Percentiles rank a stretch among this genome's conserved stretches.
phyloP scores from a whole-genome alignment of 2,797 vertebrate genomes.

The Chrosomus eos region DNA sequence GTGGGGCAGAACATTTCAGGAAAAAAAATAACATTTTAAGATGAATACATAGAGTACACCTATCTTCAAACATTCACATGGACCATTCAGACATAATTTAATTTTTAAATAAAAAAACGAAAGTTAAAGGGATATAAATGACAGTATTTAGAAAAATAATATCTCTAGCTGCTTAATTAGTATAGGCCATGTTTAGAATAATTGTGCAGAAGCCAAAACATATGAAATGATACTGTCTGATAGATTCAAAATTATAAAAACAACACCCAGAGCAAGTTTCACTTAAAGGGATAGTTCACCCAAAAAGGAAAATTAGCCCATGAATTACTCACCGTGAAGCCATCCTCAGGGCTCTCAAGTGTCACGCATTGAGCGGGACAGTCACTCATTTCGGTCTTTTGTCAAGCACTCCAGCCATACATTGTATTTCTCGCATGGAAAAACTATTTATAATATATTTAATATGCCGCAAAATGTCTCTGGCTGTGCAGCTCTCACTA shows the following conservation, averaged over 20 bases:
- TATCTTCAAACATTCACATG: not conserved
- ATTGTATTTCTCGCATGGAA: too few relatives aligned
- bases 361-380: too few relatives aligned
- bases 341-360: too few relatives aligned
- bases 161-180: not conserved
- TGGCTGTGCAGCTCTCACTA: too few relatives aligned
- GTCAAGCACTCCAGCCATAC: too few relatives aligned
- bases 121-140: not conserved
- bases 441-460: too few relatives aligned
- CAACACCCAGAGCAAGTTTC: not conserved
- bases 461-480: too few relatives aligned
- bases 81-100: not conserved
- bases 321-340: too few relatives aligned
- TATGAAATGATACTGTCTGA: not conserved
- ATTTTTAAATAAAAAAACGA: not conserved
- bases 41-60: not conserved
- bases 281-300: not conserved
- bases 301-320: too few relatives aligned
- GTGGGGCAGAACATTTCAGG: not conserved
- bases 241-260: not conserved
- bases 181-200: not conserved
- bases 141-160: not conserved
- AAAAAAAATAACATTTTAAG: not conserved
- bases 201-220: slow-evolving; percentile 1
- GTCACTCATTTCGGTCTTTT: too few relatives aligned